phyloP scores from a whole-genome alignment of 2,113 vertebrate genomes.

The Microtus richardsoni region DNA sequence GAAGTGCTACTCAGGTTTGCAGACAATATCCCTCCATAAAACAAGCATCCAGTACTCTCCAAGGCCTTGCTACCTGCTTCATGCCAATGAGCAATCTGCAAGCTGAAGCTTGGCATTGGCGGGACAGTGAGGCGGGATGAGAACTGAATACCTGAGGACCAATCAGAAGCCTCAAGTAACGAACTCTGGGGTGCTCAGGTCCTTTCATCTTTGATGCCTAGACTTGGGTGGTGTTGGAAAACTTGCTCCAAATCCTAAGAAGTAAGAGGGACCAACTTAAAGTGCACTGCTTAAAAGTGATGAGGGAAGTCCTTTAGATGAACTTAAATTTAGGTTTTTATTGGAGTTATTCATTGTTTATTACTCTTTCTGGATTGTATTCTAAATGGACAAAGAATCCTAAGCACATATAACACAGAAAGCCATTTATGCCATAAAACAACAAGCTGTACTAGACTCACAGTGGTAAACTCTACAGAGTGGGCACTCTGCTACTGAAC shows the following conservation, averaged over 20 bases:
- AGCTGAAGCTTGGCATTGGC: not conserved
- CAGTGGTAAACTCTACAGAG: not conserved
- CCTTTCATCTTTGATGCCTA: conserved; percentile 42
- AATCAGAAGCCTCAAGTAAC: not conserved
- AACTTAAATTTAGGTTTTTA: conserved; percentile 17
- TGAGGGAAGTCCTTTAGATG: not conserved
- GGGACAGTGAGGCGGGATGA: not conserved
- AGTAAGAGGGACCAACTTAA: not conserved
- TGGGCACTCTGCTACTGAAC: not conserved
- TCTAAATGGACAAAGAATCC: conserved; percentile 44
- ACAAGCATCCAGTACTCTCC: conserved; percentile 41
- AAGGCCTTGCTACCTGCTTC: not conserved
- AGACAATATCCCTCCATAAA: conserved; percentile 60
- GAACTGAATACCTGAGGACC: not conserved
- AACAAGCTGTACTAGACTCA: not conserved
- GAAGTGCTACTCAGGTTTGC: not conserved
- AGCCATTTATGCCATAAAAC: conserved; percentile 21
- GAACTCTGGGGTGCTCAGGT: conserved; percentile 3
- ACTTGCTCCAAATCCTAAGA: conserved; percentile 24
- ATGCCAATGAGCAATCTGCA: conserved; percentile 23
- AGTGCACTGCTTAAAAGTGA: not conserved
- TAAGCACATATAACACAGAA: conserved; percentile 36
- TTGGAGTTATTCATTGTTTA: not conserved
- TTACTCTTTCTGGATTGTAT: conserved; percentile 8
- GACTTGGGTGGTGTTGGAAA: not conserved